Percentiles rank a stretch among this genome's conserved stretches.
These are phyloP conservation scores for Caenorhabditis sulstoni DNA, from an alignment of 2,888 invertebrate genomes.

Conservation along the genomic window DNA sequence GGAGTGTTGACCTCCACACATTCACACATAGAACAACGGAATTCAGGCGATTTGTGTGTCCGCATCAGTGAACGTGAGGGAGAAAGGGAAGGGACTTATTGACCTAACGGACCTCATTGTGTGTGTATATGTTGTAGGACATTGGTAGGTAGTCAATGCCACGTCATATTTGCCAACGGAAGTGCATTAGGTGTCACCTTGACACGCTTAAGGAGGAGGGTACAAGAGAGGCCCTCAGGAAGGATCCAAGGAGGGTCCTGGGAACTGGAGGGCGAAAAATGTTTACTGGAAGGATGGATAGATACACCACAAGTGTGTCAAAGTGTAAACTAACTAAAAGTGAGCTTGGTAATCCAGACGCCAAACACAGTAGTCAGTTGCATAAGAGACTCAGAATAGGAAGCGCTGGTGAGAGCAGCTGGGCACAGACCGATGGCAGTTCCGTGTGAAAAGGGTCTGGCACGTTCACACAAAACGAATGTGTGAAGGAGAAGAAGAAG, in stretches of 20 bases:
- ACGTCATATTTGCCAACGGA: constrained; percentile 45
- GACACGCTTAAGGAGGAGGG: background rate
- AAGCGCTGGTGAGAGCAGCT: background rate
- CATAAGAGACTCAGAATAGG: constrained; percentile 30
- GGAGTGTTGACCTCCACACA: constrained; percentile 29
- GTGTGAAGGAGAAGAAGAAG: background rate
- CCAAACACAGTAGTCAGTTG: background rate
- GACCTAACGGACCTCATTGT: background rate
- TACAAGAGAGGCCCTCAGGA: background rate
- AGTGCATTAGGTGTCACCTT: constrained; percentile 10
- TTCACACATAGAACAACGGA: constrained; percentile 22
- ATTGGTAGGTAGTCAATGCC: constrained; percentile 14
- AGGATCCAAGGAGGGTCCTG: background rate
- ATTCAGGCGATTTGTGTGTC: constrained; percentile 2
- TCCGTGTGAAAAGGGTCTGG: too few relatives aligned
- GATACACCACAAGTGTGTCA: constrained; percentile 4
- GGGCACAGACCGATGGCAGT: background rate
- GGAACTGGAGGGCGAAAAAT: background rate
- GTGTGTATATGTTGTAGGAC: too few relatives aligned
- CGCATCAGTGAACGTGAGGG: constrained; percentile 17
- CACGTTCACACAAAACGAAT: background rate
- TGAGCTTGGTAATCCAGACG: background rate
- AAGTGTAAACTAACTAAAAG: constrained; percentile 24
- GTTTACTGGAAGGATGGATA: constrained; percentile 20
- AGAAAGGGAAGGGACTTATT: constrained; percentile 6